Evolutionary conservation across 2,113 vertebrate genomes (phyloP), one percentile per base, ranked within the genome.

Genomic region (Percopsis transmontana): DNA sequence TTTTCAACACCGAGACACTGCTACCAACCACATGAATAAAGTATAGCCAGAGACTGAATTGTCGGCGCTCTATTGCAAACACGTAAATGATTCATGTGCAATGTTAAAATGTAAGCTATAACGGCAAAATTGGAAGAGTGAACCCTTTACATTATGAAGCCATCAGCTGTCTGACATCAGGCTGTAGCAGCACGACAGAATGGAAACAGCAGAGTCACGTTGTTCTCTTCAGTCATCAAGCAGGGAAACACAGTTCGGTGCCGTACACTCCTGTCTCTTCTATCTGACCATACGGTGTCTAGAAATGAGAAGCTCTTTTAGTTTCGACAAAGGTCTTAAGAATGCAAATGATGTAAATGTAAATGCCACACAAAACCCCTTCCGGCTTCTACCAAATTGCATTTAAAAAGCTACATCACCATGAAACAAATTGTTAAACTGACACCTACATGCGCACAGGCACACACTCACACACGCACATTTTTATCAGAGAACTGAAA

Each of bases 21-120:
- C 79, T 86, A 81, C 74, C 84, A 73, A 78, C 70, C 51, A 62
- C 72, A 89, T 90, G 70, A 91, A 91, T 88, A 87, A 90, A 81
- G 66, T 44, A 88, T 85, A 65, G 58, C 61, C 54, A 58, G 79
- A 83, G 79, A 76, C 70, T 33, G 27, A 33, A 60, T 39, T 66
- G 63, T 53, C 74, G 23, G 13, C 74, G 79, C 83, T 89, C 73
- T 85, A 44, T 86, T 61, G 77, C 80, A 86, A 85, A 85, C 79
- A 79, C 27, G 68, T 72, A 84, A 83, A 91, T 90, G 64, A 83
- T 91, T 90, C 63, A 90, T 88, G 58, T 73, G 40, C 66, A 51
- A 82, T 77, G 77, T 85, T 85, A 73, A 74, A 78, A 69, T 76
- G 77, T 68, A 23, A 72, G 50, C 57, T 64, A 27, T 77, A 77